Conservation (phyloP, 2,113 vertebrate genomes). For the Bungarus multicinctus region DNA sequence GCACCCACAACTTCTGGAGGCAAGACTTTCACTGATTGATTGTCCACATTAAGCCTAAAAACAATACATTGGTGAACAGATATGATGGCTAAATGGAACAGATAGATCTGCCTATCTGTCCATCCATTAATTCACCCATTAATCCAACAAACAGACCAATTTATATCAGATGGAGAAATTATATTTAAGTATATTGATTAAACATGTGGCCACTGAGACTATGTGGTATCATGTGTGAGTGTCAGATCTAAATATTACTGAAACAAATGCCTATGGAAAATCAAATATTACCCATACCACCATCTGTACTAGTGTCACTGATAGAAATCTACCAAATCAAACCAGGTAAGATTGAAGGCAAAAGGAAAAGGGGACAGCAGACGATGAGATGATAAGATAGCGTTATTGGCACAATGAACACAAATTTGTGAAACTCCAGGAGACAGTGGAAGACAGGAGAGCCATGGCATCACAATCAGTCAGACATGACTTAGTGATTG, state of each 20-base stretch:
- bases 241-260: neutral
- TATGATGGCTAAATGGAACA: conserved; percentile 7
- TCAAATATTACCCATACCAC: neutral
- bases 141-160: conserved; percentile 48
- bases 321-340: neutral
- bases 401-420: neutral
- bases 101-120: neutral
- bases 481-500: neutral
- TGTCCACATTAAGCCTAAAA: conserved; percentile 49
- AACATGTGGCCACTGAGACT: conserved; percentile 28
- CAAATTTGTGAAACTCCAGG: too few relatives aligned
- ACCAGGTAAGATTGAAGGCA: neutral
- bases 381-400: neutral
- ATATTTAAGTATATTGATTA: conserved; percentile 43
- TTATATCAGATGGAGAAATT: conserved; percentile 63
- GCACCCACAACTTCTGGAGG: neutral
- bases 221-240: neutral
- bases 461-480: neutral
- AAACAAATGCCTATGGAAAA: conserved; percentile 30
- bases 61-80: neutral
- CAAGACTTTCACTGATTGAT: neutral
- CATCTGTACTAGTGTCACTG: neutral
- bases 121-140: neutral
- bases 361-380: neutral
- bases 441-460: neutral